These are phyloP conservation scores for Knipowitschia caucasica DNA, from an alignment of 2,797 vertebrate species.

Conservation along the genomic window DNA sequence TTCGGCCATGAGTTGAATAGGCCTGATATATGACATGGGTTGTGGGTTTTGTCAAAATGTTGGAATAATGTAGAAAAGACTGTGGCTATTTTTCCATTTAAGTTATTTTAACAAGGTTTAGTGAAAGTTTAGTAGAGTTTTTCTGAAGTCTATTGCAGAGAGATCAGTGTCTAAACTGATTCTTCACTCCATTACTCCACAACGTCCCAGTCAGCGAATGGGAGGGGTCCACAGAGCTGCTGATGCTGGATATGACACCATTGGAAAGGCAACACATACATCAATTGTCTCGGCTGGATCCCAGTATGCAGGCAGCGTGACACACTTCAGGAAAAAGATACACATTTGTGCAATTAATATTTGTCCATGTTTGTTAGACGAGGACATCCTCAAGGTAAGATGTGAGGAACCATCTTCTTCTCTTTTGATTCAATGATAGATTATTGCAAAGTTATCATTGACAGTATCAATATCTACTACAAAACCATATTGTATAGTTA, in stretches of 20 bases:
- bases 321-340: neutral
- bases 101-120: conserved; percentile 17
- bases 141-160: conserved; percentile 32
- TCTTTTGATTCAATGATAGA: no score
- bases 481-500: no score
- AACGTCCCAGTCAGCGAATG: conserved; percentile 32
- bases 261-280: conserved; percentile 22
- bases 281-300: conserved; percentile 18
- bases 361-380: conserved; percentile 4
- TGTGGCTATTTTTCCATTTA: no score
- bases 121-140: conserved; percentile 35
- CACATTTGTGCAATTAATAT: neutral
- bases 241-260: conserved; percentile 30
- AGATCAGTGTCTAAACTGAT: conserved; percentile 52
- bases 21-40: no score
- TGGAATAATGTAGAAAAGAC: no score
- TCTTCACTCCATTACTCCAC: conserved; percentile 54
- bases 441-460: no score
- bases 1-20: no score
- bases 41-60: no score
- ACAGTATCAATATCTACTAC: no score
- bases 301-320: neutral
- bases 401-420: no score
- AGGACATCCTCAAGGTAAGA: no score
- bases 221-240: conserved; percentile 18